Conservation (phyloP, 1,140 invertebrate genomes). For the Andrena cerasifolii region DNA sequence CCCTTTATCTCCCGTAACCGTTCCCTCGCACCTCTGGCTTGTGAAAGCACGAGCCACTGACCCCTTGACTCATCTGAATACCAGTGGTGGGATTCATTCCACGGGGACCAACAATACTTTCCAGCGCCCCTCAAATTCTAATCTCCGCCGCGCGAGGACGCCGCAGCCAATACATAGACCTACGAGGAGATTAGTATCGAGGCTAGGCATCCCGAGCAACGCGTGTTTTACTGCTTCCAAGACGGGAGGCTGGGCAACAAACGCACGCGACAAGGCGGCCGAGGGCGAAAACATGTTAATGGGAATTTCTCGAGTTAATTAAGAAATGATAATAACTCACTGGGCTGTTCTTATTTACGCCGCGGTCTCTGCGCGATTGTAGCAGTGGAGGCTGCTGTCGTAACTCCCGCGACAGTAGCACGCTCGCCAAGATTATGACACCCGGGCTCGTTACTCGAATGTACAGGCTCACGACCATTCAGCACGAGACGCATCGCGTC, state of each 20-base stretch:
- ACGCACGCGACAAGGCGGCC: conserved; percentile 6
- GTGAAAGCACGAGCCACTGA: background rate
- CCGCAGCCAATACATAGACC: too few species aligned
- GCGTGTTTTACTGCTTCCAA: background rate
- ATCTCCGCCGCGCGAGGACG: too few species aligned
- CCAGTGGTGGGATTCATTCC: background rate
- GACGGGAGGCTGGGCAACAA: conserved; percentile 13
- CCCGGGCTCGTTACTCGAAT: conserved; percentile 47
- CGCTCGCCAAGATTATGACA: conserved; percentile 46
- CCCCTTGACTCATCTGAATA: background rate
- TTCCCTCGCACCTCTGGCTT: too few species aligned
- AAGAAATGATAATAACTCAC: conserved; percentile 54
- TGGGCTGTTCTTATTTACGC: conserved; percentile 22
- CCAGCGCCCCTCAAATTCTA: too few species aligned
- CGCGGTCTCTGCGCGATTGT: background rate
- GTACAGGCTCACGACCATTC: conserved; percentile 51
- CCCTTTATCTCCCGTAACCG: background rate
- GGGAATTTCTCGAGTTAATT: conserved; percentile 39
- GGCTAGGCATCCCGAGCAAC: background rate
- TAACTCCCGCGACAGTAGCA: conserved; percentile 41
- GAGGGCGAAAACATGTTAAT: conserved; percentile 41
- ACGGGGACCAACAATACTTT: background rate
- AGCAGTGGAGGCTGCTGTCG: conserved; percentile 1
- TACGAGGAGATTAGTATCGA: conserved; percentile 13
- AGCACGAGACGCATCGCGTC: conserved; percentile 35